Base-by-base conservation (phyloP, 1,140 invertebrate genomes). In the Scaptomyza hsui region DNA sequence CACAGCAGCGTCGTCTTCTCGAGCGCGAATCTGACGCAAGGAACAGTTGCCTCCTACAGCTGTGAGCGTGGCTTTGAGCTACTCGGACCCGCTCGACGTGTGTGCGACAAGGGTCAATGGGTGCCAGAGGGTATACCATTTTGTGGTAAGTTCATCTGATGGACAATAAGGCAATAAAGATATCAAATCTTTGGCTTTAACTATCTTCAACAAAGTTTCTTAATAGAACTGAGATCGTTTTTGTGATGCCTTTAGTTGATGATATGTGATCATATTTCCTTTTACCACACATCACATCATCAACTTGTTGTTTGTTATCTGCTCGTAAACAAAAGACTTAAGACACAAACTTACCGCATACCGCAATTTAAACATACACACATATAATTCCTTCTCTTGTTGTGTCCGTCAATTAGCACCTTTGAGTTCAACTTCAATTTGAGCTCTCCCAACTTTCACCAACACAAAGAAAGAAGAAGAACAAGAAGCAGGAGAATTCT, bases 51-150 rank as follows among this genome's bases (percentile, higher is more conserved):
- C 3, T 96, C 95, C 0, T 98, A 99, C 90, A 93, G 94, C 12
- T 99, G 98, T 88, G 97, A 98, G 82, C 92, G 95, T 39, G 97
- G 97, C 9, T 98, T 98, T 91, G 97, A 98, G 90, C 93, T 98
- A 0, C 93, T 98, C 1, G 97, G 97, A 2, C 97, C 97, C 1
- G 93, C 95, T 0, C 92, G 96, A 51, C 93, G 97, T 55, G 93
- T 95, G 12, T 98, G 97, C 86, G 93, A 94, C 18, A 94, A 96
- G 78, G 96, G 95, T 1, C 94, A 93, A 29, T 99, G 98, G 98
- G 92, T 93, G n/a, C 97, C 97, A 0, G 95, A 97, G 86, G 97
- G 97, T 56, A 96, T 98, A 60, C 97, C 97, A 13, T 98, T 98
- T 92, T 98, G 97, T 92, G 97, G 97, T 98, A 92, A 97, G 95